phyloP scores from a whole-genome alignment of 2,888 invertebrate genomes.

The Pherbina coryleti region DNA sequence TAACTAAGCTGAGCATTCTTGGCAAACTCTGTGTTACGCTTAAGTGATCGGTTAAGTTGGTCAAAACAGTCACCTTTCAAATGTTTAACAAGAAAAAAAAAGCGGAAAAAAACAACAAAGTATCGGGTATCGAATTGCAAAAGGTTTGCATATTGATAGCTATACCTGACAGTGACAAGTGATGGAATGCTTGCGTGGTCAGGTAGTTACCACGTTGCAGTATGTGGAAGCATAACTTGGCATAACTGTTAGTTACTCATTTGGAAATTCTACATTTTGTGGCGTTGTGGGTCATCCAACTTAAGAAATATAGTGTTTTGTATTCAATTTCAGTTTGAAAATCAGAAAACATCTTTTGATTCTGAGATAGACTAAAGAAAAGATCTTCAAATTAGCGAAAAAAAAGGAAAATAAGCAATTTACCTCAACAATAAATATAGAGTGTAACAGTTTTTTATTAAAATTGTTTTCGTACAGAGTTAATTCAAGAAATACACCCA shows the following conservation, averaged over 20 bases:
- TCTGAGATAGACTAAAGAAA: too few relatives aligned
- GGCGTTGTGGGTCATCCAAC: too few relatives aligned
- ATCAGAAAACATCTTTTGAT: too few relatives aligned
- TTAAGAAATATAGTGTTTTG: too few relatives aligned
- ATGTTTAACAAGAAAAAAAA: neutral
- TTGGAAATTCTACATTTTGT: neutral
- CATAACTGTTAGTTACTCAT: constrained; percentile 29
- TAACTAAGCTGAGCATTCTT: neutral
- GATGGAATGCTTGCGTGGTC: constrained; percentile 17
- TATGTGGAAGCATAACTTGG: neutral
- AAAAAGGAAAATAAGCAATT: too few relatives aligned
- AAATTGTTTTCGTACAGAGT: too few relatives aligned
- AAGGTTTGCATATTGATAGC: neutral
- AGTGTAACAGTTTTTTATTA: too few relatives aligned
- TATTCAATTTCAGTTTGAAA: too few relatives aligned
- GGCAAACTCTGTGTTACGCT: constrained; percentile 60
- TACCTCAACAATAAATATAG: too few relatives aligned
- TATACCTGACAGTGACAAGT: neutral
- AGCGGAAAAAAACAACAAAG: too few relatives aligned
- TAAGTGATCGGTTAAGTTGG: constrained; percentile 66
- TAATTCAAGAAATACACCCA: too few relatives aligned
- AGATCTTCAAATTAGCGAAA: too few relatives aligned
- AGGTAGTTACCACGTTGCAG: neutral
- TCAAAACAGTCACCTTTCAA: constrained; percentile 55
- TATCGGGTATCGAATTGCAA: constrained; percentile 18